Percentiles rank a stretch among this genome's conserved stretches.
Conservation (phyloP, 2,113 vertebrate species). For the Misgurnus mizolepis region DNA sequence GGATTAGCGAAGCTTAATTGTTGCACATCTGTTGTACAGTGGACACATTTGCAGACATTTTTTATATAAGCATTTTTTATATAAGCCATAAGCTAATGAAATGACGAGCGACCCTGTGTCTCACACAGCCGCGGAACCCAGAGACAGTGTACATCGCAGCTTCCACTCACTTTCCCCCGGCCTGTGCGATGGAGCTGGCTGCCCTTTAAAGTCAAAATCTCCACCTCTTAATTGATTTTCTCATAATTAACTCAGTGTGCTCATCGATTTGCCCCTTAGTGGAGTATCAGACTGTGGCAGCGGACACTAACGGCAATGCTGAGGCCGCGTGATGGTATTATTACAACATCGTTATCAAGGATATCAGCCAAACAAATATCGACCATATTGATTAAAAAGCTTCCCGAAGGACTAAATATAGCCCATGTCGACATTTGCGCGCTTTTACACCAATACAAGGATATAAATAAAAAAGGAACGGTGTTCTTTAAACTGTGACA, state of each 20-base stretch:
- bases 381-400: slow-evolving; percentile 70
- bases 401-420: slow-evolving; percentile 54
- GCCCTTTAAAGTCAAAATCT: slow-evolving; percentile 70
- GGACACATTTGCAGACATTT: background rate
- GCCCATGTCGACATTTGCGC: slow-evolving; percentile 41
- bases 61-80: too few relatives aligned
- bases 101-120: background rate
- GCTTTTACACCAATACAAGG: slow-evolving; percentile 20
- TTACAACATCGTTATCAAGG: slow-evolving; percentile 66
- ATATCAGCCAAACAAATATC: slow-evolving; percentile 65
- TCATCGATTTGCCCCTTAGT: slow-evolving; percentile 79
- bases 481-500: background rate
- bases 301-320: slow-evolving; percentile 13
- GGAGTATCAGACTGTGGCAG: slow-evolving; percentile 61
- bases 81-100: background rate
- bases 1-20: background rate
- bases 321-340: slow-evolving; percentile 62
- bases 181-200: slow-evolving; percentile 51
- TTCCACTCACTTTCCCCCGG: background rate
- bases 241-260: slow-evolving; percentile 82
- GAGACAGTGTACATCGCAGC: background rate
- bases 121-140: background rate
- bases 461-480: slow-evolving; percentile 42
- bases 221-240: slow-evolving; percentile 85
- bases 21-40: background rate